Conservation (phyloP, 1,140 invertebrate genomes). For the Lepidotrigona ventralis region DNA sequence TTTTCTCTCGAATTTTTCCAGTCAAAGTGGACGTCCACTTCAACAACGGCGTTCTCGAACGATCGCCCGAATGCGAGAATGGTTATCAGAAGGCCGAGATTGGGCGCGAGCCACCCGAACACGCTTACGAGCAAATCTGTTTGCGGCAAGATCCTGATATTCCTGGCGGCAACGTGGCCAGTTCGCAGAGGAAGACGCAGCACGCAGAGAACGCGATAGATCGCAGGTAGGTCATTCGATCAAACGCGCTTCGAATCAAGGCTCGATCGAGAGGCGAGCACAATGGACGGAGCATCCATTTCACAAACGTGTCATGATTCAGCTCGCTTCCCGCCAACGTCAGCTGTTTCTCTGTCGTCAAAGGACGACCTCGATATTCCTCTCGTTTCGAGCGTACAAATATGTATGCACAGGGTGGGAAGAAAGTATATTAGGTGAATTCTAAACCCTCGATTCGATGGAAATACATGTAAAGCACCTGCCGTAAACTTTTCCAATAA, state of each 20-base stretch:
- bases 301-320: background rate
- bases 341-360: background rate
- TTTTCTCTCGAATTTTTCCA: slow-evolving; percentile 66
- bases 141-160: slow-evolving; percentile 71
- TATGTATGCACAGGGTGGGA: too few species aligned
- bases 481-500: too few species aligned
- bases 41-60: slow-evolving; percentile 69
- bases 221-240: slow-evolving; percentile 56
- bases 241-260: too few species aligned
- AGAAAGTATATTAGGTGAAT: too few species aligned
- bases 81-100: slow-evolving; percentile 71
- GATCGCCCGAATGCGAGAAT: slow-evolving; percentile 64
- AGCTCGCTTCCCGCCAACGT: background rate
- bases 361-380: background rate
- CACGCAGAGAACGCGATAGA: slow-evolving; percentile 69
- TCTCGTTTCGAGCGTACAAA: too few species aligned
- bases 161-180: slow-evolving; percentile 64
- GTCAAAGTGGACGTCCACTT: slow-evolving; percentile 80
- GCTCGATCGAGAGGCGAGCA: background rate
- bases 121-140: slow-evolving; percentile 79
- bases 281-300: background rate
- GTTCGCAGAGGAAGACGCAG: slow-evolving; percentile 67
- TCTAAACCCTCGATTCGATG: too few species aligned
- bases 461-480: too few species aligned
- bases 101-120: slow-evolving; percentile 74